Evolutionary conservation across 2,797 vertebrate genomes (phyloP), one percentile per base, ranked within the genome.

Genomic region (Scyliorhinus canicula): DNA sequence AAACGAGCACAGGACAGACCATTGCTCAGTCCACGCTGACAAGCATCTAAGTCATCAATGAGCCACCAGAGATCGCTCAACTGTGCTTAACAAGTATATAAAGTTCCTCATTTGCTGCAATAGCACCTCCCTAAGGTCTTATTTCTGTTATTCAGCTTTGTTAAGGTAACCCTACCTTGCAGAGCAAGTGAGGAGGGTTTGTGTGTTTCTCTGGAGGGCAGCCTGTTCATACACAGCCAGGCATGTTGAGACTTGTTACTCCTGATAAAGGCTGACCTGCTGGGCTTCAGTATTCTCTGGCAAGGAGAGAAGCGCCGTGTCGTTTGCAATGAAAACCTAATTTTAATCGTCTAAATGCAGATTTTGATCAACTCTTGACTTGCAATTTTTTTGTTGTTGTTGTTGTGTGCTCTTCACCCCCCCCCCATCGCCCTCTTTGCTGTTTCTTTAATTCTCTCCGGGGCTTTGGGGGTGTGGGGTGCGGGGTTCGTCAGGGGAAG

Each of bases 401-500:
- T n/a, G 24, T 90, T n/a, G 26, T 85, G 26, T 60, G 6, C 14
- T 50, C 44, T 26, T 31, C 26, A 8, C 9, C 26, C 1, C 40
- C 26, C 9, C 0, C 21, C n/a, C 88, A 26, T 65, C 57, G 11
- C 90, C 21, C 0, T 63, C 2, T 24, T 91, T 57, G 11, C 12
- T 52, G 3, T 3, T 77, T n/a, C 2, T 1, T 19, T 19, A 11
- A 11, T 14, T 60, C 63, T 65, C 63, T 65, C 63, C 3, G 63
- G 63, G 55, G 55, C n/a, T n/a, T n/a, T 60, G 57, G 57, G 57
- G 57, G 0, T 1, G 57, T 9, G 57, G 57, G 57, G 57, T 57
- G 55, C 4, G 11, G 0, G 55, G 4, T 57, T 28, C 50, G 16
- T 9, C 28, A 95, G 95, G 95, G 60, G 57, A 96, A 95, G 77